Evolutionary conservation across 1,140 invertebrate species (phyloP).

Genomic region (Pteromalus puparum): DNA sequence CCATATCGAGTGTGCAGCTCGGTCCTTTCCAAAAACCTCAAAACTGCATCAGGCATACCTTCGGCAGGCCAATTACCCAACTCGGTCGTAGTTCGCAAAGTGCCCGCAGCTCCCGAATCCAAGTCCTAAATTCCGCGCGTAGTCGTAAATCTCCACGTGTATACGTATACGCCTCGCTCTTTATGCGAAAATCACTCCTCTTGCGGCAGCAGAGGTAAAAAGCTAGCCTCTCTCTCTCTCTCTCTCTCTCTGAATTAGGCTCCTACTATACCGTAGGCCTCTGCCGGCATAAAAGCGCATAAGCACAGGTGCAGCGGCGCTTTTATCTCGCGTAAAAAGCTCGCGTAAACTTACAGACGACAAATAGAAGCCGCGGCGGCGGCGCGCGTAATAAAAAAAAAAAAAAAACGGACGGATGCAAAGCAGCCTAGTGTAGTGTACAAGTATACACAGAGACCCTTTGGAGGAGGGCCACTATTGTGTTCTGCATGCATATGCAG

Average conservation of each 20-base stretch:
- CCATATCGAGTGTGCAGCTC: neutral
- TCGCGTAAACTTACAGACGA: slow-evolving; percentile 40
- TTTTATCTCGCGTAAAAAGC: slow-evolving; percentile 41
- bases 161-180: neutral
- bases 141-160: slow-evolving; percentile 12
- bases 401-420: slow-evolving; percentile 12
- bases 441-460: neutral
- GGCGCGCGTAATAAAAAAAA: slow-evolving; percentile 2
- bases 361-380: slow-evolving; percentile 12
- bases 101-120: neutral
- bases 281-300: neutral
- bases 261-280: neutral
- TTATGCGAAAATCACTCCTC: slow-evolving; percentile 21
- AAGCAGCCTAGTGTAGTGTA: slow-evolving; percentile 1
- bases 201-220: neutral
- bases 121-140: neutral
- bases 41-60: neutral
- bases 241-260: slow-evolving; percentile 1
- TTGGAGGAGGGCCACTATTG: neutral
- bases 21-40: neutral
- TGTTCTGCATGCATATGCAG: neutral
- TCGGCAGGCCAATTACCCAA: neutral
- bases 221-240: neutral
- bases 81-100: neutral
- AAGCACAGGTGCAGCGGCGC: neutral